These are phyloP conservation scores for Agonopterix subpropinquella DNA, from an alignment of 2,888 invertebrate species.

Conservation along the genomic window DNA sequence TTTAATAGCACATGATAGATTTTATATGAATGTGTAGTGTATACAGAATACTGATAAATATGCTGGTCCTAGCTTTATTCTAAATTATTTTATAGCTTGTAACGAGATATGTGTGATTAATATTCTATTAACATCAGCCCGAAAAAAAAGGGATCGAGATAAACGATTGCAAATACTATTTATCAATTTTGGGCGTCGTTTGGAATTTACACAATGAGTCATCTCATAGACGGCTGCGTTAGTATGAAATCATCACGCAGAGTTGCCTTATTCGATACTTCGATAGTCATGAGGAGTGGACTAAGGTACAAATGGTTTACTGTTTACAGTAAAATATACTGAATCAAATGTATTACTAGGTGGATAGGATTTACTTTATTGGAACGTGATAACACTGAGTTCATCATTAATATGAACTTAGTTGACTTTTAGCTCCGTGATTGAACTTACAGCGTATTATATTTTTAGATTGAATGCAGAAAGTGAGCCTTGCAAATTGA, in stretches of 20 bases:
- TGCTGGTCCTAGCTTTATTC: constrained; percentile 62
- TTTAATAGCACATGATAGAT: constrained; percentile 1
- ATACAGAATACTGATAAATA: constrained; percentile 16
- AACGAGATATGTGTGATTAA: not conserved
- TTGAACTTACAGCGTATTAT: not conserved
- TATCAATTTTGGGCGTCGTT: too few relatives aligned
- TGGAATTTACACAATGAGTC: constrained; percentile 3
- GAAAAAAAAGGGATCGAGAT: too few relatives aligned
- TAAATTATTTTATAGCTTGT: constrained; percentile 37
- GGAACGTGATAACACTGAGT: too few relatives aligned
- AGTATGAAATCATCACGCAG: constrained; percentile 9
- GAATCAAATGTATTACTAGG: constrained; percentile 6
- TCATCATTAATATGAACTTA: too few relatives aligned
- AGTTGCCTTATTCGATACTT: constrained; percentile 27
- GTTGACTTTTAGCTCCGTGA: too few relatives aligned
- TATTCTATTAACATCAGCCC: not conserved
- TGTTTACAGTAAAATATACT: not conserved
- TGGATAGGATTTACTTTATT: constrained; percentile 5
- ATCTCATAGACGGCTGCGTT: constrained; percentile 6
- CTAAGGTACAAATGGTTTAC: constrained; percentile 5
- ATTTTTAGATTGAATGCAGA: not conserved
- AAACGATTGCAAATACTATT: too few relatives aligned
- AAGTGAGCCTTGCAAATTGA: constrained; percentile 1
- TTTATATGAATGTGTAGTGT: constrained; percentile 4
- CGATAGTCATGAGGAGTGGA: constrained; percentile 23